phyloP scores from a whole-genome alignment of 2,113 vertebrate genomes.

The Connochaetes taurinus region DNA sequence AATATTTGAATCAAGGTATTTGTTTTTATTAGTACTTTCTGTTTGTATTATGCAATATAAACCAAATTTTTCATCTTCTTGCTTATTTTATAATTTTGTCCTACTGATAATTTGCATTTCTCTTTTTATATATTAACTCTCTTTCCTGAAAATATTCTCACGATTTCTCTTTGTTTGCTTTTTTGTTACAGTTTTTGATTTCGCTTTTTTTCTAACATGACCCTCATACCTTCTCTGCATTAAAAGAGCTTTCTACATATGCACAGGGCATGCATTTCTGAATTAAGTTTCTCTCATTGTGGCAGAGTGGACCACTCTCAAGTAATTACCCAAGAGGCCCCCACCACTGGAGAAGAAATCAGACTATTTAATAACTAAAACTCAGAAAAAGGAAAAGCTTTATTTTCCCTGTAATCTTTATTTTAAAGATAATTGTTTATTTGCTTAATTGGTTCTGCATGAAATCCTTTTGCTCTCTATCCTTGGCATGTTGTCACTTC shows the following conservation, averaged over 20 bases:
- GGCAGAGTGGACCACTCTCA: conserved; percentile 13
- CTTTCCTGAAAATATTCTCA: not conserved
- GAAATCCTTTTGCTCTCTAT: conserved; percentile 64
- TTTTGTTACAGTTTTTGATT: not conserved
- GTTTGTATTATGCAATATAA: not conserved
- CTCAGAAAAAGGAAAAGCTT: conserved; percentile 39
- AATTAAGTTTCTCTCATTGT: conserved; percentile 46
- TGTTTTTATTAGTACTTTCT: not conserved
- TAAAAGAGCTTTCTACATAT: not conserved
- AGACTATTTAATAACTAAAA: conserved; percentile 50
- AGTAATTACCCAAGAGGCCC: conserved; percentile 41
- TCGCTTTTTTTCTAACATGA: not conserved
- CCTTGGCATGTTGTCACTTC: conserved; percentile 67
- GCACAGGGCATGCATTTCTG: not conserved
- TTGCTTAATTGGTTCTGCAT: conserved; percentile 77
- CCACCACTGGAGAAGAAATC: not conserved
- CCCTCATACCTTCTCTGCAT: not conserved
- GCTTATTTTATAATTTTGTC: not conserved
- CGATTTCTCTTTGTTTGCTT: not conserved
- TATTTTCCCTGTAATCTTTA: conserved; percentile 53
- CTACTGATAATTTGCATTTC: not conserved
- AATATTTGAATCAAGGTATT: not conserved
- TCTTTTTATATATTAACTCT: not conserved
- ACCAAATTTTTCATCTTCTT: not conserved
- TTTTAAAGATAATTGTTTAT: conserved; percentile 72